These are phyloP conservation scores for Tetramorium parvispinum DNA, from an alignment of 1,140 invertebrate genomes.

Conservation along the genomic window DNA sequence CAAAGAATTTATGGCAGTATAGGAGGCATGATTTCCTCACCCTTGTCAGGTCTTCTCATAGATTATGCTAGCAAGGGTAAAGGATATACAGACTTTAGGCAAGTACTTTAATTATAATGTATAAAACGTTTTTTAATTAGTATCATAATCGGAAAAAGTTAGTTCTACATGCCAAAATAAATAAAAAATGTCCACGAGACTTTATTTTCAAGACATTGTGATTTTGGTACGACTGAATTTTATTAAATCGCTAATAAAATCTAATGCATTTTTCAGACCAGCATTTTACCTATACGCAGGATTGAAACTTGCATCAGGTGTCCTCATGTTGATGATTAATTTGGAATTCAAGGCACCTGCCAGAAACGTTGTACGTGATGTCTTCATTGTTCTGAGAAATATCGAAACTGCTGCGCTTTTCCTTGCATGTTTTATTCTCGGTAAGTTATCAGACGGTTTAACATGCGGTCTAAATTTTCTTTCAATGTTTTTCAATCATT, in stretches of 20 bases:
- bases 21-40: conserved; percentile 92
- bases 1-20: conserved; percentile 92
- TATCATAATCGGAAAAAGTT: neutral
- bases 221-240: neutral
- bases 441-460: conserved; percentile 82
- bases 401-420: conserved; percentile 91
- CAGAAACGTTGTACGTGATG: conserved; percentile 90
- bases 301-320: conserved; percentile 89
- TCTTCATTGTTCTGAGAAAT: conserved; percentile 90
- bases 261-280: conserved; percentile 87
- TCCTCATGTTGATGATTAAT: conserved; percentile 91
- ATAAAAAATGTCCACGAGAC: neutral
- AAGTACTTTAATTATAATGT: conserved; percentile 50
- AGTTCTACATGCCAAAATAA: neutral
- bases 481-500: neutral
- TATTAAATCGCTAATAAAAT: conserved; percentile 16
- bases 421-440: conserved; percentile 90
- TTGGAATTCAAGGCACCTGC: conserved; percentile 92
- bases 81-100: conserved; percentile 91
- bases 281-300: conserved; percentile 93
- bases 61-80: conserved; percentile 88
- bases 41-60: conserved; percentile 91
- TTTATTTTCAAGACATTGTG: neutral
- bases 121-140: neutral
- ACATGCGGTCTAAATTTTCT: neutral